Evolutionary conservation across 92 coral and sea anemone genomes (phyloP).

Genomic region (Palythoa grandiflora): DNA sequence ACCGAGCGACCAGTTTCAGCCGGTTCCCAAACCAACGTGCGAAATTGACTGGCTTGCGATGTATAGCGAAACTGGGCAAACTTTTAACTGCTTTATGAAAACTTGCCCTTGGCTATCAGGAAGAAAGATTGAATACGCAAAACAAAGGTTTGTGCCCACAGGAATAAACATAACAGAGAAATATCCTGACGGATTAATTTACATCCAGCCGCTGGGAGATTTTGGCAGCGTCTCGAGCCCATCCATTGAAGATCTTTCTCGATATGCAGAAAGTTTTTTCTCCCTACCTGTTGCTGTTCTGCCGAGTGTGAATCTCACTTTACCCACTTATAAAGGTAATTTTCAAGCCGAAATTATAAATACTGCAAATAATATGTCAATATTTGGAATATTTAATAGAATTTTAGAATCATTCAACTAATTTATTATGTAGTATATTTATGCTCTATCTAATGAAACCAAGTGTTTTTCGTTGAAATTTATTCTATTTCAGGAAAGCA

Average conservation of each 20-base stretch:
- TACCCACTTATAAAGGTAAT: constrained; percentile 69
- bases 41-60: constrained; percentile 77
- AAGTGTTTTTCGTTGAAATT: not conserved
- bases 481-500: no score
- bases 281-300: constrained; percentile 65
- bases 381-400: no score
- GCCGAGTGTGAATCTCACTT: constrained; percentile 58
- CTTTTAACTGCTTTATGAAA: constrained; percentile 61
- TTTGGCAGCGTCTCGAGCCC: constrained; percentile 61
- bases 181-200: constrained; percentile 79
- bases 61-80: constrained; percentile 73
- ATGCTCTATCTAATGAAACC: no score
- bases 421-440: no score
- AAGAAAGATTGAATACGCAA: constrained; percentile 50
- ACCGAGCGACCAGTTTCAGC: constrained; percentile 45
- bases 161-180: constrained; percentile 67
- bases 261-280: constrained; percentile 68
- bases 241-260: constrained; percentile 52
- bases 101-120: constrained; percentile 77
- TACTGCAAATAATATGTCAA: not conserved
- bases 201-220: constrained; percentile 72
- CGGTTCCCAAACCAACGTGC: constrained; percentile 53
- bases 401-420: no score
- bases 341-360: not conserved
- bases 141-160: constrained; percentile 54